These are phyloP conservation scores for Amazonetta brasiliensis DNA, from an alignment of 2,797 vertebrate species.

Conservation along the genomic window DNA sequence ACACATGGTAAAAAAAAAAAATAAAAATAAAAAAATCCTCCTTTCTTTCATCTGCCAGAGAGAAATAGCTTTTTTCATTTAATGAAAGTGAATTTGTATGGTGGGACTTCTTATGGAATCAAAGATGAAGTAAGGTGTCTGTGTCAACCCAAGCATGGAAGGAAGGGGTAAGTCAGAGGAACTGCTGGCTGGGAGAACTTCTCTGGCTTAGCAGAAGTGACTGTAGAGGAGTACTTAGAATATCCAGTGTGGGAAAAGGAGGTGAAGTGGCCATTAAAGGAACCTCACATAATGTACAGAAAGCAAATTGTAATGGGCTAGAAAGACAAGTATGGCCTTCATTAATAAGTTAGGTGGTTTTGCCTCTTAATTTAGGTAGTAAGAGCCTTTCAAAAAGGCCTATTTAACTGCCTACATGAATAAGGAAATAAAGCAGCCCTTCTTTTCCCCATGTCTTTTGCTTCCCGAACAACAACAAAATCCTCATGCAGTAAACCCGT, in stretches of 20 bases:
- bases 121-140: not conserved
- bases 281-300: not conserved
- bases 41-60: not conserved
- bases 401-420: not conserved
- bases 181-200: not conserved
- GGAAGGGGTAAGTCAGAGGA: not conserved
- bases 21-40: not conserved
- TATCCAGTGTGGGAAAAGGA: not conserved
- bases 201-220: not conserved
- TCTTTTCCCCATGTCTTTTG: not conserved
- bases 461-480: not conserved
- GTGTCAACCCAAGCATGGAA: not conserved
- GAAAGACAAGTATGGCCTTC: not conserved
- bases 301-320: not conserved
- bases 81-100: not conserved
- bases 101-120: not conserved
- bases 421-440: not conserved
- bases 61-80: not conserved
- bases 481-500: accelerated
- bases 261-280: not conserved
- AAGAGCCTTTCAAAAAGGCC: not conserved
- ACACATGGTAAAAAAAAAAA: not conserved
- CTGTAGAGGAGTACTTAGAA: not conserved
- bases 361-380: not conserved
- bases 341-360: not conserved